phyloP scores from a whole-genome alignment of 92 coral and sea anemone genomes.

The Montipora capitata region DNA sequence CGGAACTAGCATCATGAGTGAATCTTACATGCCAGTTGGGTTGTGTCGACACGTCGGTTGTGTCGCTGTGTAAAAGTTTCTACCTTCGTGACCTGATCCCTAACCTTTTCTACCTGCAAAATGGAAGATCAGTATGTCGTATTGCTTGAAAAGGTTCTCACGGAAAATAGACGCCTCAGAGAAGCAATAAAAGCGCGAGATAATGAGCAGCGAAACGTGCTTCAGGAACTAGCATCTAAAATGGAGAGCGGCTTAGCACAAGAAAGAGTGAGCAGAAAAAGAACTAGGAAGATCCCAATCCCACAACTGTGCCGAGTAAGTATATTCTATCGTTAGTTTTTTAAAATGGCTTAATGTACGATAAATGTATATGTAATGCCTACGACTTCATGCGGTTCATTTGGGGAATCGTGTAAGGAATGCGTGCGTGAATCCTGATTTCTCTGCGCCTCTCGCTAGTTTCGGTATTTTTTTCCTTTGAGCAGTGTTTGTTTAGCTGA shows the following conservation, averaged over 20 bases:
- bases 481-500: neutral
- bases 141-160: slow-evolving; percentile 50
- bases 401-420: neutral
- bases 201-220: slow-evolving; percentile 11
- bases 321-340: neutral
- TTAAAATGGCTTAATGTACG: neutral
- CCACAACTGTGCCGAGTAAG: slow-evolving; percentile 36
- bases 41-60: neutral
- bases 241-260: slow-evolving; percentile 2
- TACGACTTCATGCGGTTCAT: neutral
- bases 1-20: neutral
- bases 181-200: slow-evolving; percentile 55
- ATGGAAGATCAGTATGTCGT: no score
- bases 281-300: slow-evolving; percentile 6
- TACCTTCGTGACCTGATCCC: no score
- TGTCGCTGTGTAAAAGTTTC: no score
- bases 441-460: neutral
- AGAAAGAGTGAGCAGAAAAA: slow-evolving; percentile 33
- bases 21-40: no score
- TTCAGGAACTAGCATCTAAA: slow-evolving; percentile 14
- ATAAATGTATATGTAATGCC: neutral
- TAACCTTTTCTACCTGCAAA: no score
- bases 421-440: neutral
- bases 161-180: slow-evolving; percentile 73
- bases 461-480: neutral